Base-by-base conservation (phyloP, 2,888 invertebrate species). In the Charanyca ferruginea region DNA sequence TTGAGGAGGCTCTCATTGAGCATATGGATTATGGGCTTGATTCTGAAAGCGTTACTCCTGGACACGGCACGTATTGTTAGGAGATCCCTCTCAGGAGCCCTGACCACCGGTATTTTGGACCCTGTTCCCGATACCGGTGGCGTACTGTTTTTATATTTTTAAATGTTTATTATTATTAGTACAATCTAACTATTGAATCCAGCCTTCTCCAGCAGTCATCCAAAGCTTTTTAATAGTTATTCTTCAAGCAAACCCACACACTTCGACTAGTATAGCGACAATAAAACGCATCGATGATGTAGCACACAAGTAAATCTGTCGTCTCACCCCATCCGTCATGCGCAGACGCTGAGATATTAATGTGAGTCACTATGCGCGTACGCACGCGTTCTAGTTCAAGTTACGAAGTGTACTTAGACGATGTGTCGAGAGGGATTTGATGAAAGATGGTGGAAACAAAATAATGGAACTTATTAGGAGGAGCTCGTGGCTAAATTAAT, bases 271-370 rank as follows among this genome's bases (percentile, higher is more conserved):
- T 69, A 3, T 23, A 28, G 0, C 20, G 22, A 18, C 45, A 60
- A 72, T 72, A 78, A 67, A 54, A 41, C 16, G 9, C 7, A 9
- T 25, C 58, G 73, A 63, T 79, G 78, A 78, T 64, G 23, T 49
- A 73, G 35, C 18, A 18, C 45, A 60, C 38, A 6, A 62, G 73
- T 83, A 83, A 83, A 83, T 83, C 83, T 77, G 81, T 83, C 83
- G 79, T 60, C 66, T 3, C 0, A 23, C 1, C 42, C 58, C 79
- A 83, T 83, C 59, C 62, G 65, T 83, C 81, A 83, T 60, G 52
- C 3, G 16, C 16, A 47, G 61, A 35, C 73, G 66, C 32, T 52
- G 55, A 45, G 28, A 64, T 78, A 83, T 80, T 65, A 67, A 67
- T 59, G 63, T 81, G 77, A 77, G 35, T 79, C 80, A 68, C 35